These are phyloP conservation scores for Drosophila murphyi DNA, from an alignment of 1,140 invertebrate species.

Conservation along the genomic window DNA sequence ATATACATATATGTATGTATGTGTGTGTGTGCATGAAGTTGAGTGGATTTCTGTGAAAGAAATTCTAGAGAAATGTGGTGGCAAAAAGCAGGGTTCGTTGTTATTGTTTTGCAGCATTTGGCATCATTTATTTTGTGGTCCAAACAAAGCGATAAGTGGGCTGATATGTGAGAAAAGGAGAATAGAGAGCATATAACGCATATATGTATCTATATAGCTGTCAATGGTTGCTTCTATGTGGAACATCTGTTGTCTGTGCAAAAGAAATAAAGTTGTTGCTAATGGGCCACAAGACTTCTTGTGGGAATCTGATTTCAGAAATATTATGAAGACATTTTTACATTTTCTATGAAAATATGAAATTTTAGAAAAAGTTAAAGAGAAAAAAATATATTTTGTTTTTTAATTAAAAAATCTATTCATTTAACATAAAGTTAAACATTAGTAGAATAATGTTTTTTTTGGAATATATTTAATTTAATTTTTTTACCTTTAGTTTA, in stretches of 20 bases:
- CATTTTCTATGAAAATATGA: background rate
- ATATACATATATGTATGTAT: background rate
- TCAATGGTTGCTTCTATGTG: background rate
- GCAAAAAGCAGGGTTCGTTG: conserved; percentile 47
- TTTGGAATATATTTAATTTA: too few species aligned
- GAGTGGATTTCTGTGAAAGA: conserved; percentile 68
- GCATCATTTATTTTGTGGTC: conserved; percentile 55
- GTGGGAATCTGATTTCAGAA: background rate
- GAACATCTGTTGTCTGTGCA: conserved; percentile 21
- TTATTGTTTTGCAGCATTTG: conserved; percentile 63
- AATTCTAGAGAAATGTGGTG: conserved; percentile 48
- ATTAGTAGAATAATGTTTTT: too few species aligned
- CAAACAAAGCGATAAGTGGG: conserved; percentile 54
- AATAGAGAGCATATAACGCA: conserved; percentile 1
- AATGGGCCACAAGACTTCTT: conserved; percentile 15
- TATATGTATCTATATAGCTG: background rate
- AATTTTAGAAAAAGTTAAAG: too few species aligned
- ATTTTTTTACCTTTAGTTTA: too few species aligned
- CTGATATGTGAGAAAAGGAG: conserved; percentile 33
- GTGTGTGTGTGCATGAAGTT: conserved; percentile 39
- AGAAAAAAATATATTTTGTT: too few species aligned
- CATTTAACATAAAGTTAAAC: too few species aligned
- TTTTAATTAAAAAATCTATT: too few species aligned
- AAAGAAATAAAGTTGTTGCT: conserved; percentile 14
- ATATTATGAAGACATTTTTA: background rate